A percentile compares a stretch with the other conserved stretches of the same genome.
These are phyloP conservation scores for Micromys minutus DNA, from an alignment of 2,113 vertebrate genomes.

Conservation along the genomic window DNA sequence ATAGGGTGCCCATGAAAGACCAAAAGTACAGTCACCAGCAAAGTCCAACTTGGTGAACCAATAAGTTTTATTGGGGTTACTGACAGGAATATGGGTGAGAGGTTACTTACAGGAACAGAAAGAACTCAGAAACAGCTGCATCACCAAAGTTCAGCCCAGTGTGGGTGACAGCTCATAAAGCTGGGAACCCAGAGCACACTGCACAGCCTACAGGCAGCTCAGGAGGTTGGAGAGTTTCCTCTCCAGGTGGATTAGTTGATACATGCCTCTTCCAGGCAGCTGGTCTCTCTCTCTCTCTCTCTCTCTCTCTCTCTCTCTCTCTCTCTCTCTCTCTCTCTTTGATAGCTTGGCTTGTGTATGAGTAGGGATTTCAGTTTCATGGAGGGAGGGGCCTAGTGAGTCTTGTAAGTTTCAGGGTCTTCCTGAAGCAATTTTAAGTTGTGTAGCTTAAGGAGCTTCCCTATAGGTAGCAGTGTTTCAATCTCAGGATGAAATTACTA, in stretches of 20 bases:
- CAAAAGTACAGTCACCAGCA: background rate
- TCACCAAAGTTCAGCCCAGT: background rate
- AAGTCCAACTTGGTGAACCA: background rate
- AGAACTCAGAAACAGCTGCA: background rate
- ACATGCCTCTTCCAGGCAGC: background rate
- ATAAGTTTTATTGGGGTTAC: background rate
- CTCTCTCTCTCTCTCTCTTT: no score
- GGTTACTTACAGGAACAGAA: background rate
- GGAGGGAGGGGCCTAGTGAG: background rate
- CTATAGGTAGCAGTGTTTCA: background rate
- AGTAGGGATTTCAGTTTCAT: background rate
- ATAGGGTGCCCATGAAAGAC: background rate
- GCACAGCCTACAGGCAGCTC: background rate
- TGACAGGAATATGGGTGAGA: background rate
- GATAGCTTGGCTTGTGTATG: background rate
- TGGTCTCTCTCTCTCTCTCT: no score
- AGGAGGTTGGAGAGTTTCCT: background rate
- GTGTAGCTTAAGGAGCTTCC: background rate
- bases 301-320: no score
- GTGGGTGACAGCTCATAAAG: background rate
- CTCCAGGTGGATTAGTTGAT: background rate
- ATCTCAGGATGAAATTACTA: background rate
- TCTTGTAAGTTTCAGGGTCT: background rate
- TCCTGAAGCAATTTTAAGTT: background rate
- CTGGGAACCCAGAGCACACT: background rate